Evolutionary conservation across 23 tunicate species (phyloP), one percentile per base, ranked within the genome.

Genomic region (Aplidium turbinatum): DNA sequence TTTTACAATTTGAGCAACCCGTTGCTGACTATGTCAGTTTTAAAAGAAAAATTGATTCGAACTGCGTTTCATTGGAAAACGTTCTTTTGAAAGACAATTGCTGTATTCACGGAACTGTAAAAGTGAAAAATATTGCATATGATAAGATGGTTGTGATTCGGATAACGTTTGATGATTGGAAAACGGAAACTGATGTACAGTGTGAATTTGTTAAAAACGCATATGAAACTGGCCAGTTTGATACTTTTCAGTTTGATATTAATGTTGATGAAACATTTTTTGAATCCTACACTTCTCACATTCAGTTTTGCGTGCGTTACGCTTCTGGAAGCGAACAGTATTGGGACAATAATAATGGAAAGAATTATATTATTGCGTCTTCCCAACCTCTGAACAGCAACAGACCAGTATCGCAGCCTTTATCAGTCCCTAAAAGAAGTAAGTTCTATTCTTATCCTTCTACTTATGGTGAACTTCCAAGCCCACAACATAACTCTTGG

Each of bases 291-390:
- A 28, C 31, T 35, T 58, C 68, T 22, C 36, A 53, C 19, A 73
- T 88, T 60, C 40, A 82, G 80, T 79, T 92, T 47, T 92, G 98
- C 45, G 30, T 92, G 52, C 31, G 78, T 20, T 92, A 60, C 73
- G 75, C 2, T 1, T 75, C 80, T 38, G 57, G 68, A 18, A 33
- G 33, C 1, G 33, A 36, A 27, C 70, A 84, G 25, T 84, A 40
- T 50, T 92, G 98, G 98, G 98, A 92, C 87, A 92, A 79, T 56
- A 85, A 92, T 58, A 48, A 55, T 1, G 92, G 87, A 0, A 40
- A 38, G 36, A 92, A 92, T 64, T 92, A 92, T 67, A 29, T 28
- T 18, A 81, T 88, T 52, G n/a, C 69, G n/a, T n/a, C n/a, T n/a
- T n/a, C n/a, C n/a, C n/a, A n/a, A n/a, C n/a, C n/a, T n/a, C n/a